Percentiles rank a stretch among this genome's conserved stretches.
phyloP scores from a whole-genome alignment of 2,113 vertebrate genomes.

The Ammodytes dubius region DNA sequence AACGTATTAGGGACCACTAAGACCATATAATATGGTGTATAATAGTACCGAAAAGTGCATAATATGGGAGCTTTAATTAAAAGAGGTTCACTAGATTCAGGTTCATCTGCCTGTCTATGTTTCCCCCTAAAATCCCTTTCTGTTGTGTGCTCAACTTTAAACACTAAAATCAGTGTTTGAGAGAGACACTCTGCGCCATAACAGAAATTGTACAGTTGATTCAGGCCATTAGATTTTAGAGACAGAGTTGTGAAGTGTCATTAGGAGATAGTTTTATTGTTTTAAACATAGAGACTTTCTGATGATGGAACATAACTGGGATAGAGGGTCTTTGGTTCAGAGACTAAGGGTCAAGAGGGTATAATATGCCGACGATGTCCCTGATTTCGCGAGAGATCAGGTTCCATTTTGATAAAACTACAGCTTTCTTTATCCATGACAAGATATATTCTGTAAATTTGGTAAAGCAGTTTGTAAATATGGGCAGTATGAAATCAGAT shows the following conservation, averaged over 20 bases:
- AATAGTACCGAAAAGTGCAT: no score
- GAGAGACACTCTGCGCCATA: conserved; percentile 5
- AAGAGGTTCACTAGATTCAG: no score
- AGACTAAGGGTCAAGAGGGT: conserved; percentile 6
- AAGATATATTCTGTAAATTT: neutral
- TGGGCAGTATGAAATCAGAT: neutral
- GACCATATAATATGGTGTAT: no score
- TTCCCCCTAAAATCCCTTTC: neutral
- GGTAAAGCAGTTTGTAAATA: neutral
- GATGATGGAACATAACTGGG: conserved; percentile 18
- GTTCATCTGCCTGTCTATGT: neutral
- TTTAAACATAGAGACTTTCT: neutral
- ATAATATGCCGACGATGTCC: neutral
- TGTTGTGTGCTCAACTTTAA: conserved; percentile 22
- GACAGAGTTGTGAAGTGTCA: conserved; percentile 20
- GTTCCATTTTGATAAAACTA: neutral
- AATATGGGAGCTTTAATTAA: no score
- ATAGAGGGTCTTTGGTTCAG: conserved; percentile 5
- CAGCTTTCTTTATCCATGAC: neutral
- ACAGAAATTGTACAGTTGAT: conserved; percentile 17
- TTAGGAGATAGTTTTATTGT: neutral
- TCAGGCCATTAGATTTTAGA: conserved; percentile 41
- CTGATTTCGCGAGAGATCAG: neutral
- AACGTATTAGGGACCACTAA: no score
- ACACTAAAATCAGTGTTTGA: conserved; percentile 13